A percentile compares a stretch with the other conserved stretches of the same genome.
Conservation (phyloP, 2,113 vertebrate species). For the Glaucomys volans region DNA sequence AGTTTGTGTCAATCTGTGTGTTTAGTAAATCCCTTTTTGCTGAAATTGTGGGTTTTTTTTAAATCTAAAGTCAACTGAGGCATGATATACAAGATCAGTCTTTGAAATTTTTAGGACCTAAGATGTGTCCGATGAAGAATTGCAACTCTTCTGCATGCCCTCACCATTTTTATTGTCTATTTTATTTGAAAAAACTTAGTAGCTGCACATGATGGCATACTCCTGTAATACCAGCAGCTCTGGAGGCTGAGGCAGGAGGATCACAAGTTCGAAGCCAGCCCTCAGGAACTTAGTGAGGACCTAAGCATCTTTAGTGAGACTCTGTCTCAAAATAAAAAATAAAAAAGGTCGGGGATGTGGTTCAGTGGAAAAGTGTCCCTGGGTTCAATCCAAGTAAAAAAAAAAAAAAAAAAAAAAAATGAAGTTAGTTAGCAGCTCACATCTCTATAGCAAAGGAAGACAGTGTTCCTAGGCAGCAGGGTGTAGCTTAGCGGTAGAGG, state of each 20-base stretch:
- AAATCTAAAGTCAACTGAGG: background rate
- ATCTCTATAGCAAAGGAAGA: background rate
- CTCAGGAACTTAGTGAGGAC: no score
- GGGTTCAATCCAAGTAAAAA: no score
- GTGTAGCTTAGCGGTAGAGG: background rate
- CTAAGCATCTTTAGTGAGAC: no score
- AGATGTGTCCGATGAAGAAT: background rate
- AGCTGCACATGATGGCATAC: no score
- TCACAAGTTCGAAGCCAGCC: no score
- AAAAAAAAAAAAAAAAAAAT: background rate
- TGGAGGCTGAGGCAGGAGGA: no score
- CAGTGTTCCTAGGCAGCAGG: background rate
- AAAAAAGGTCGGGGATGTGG: no score
- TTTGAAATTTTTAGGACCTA: background rate
- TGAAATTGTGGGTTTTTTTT: constrained; percentile 6
- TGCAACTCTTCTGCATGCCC: background rate
- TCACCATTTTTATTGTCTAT: background rate
- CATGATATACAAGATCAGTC: background rate
- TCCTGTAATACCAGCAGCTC: no score
- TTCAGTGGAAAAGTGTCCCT: no score
- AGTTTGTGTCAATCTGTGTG: background rate
- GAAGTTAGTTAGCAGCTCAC: background rate
- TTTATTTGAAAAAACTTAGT: background rate
- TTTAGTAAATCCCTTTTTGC: background rate
- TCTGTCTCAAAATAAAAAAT: no score